A percentile compares a stretch with the other conserved stretches of the same genome.
phyloP scores from a whole-genome alignment of 1,140 invertebrate species.

The Leptonema lineaticorne region DNA sequence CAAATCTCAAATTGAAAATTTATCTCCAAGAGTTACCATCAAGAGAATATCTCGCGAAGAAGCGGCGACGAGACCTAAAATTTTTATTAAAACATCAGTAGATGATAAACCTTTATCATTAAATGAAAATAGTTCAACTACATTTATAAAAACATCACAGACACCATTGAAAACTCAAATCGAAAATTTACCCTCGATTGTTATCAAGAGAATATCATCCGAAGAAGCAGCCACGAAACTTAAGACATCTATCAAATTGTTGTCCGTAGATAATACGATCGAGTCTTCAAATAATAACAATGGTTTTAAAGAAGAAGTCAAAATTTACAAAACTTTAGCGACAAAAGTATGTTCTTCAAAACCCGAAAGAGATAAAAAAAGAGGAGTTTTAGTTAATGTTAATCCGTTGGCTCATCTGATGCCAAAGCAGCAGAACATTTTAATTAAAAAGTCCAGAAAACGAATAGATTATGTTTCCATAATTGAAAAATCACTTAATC shows the following conservation, averaged over 20 bases:
- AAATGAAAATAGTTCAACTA: no score
- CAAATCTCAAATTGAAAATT: not conserved
- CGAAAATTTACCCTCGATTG: not conserved
- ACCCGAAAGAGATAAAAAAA: no score
- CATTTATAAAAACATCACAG: no score
- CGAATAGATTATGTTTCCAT: constrained; percentile 3
- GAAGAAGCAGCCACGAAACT: constrained; percentile 15
- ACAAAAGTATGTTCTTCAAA: no score
- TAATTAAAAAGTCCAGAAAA: not conserved
- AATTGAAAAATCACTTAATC: constrained; percentile 1
- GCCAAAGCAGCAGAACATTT: not conserved
- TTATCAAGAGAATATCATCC: constrained; percentile 13
- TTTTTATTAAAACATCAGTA: constrained; percentile 4
- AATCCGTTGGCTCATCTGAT: constrained; percentile 17
- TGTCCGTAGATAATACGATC: not conserved
- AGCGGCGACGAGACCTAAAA: constrained; percentile 4
- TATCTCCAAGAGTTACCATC: not conserved
- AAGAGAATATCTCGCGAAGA: constrained; percentile 20
- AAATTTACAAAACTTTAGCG: no score
- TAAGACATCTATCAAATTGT: not conserved
- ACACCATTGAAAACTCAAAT: not conserved
- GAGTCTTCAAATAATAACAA: no score
- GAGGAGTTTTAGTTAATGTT: constrained; percentile 8
- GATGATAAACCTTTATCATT: no score
- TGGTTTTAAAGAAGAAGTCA: no score